These are phyloP conservation scores for Ptychobarbus kaznakovi DNA, from an alignment of 2,797 vertebrate genomes.

Conservation along the genomic window DNA sequence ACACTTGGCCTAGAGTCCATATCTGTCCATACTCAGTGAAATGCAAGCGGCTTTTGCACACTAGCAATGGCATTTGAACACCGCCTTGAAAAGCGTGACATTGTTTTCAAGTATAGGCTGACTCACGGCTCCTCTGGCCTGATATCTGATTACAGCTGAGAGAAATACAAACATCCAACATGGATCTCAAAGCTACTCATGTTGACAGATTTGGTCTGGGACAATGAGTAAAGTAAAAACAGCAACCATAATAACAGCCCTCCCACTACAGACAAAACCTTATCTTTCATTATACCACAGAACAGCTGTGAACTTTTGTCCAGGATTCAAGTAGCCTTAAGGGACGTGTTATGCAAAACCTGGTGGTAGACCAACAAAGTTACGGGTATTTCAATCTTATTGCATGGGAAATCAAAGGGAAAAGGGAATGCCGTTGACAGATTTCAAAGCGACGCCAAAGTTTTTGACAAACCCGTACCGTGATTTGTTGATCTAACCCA, in stretches of 20 bases:
- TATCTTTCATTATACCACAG: constrained; percentile 28
- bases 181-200: constrained; percentile 28
- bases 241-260: constrained; percentile 27
- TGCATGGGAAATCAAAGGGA: background rate
- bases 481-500: constrained; percentile 26
- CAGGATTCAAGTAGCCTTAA: constrained; percentile 30
- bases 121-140: constrained; percentile 48
- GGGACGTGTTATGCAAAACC: constrained; percentile 24
- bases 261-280: constrained; percentile 32
- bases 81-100: constrained; percentile 52
- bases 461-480: background rate
- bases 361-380: constrained; percentile 18
- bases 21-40: background rate
- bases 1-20: constrained; percentile 32
- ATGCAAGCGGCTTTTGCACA: constrained; percentile 9
- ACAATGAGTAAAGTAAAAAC: constrained; percentile 45
- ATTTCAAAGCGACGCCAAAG: constrained; percentile 1
- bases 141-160: constrained; percentile 75
- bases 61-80: constrained; percentile 21
- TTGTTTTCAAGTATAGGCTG: constrained; percentile 43
- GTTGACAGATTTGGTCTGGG: constrained; percentile 56
- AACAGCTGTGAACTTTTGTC: constrained; percentile 41
- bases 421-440: background rate
- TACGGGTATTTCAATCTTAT: constrained; percentile 18
- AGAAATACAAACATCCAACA: constrained; percentile 69